Conservation (phyloP, 2,888 invertebrate genomes). For the Tachina lurida region DNA sequence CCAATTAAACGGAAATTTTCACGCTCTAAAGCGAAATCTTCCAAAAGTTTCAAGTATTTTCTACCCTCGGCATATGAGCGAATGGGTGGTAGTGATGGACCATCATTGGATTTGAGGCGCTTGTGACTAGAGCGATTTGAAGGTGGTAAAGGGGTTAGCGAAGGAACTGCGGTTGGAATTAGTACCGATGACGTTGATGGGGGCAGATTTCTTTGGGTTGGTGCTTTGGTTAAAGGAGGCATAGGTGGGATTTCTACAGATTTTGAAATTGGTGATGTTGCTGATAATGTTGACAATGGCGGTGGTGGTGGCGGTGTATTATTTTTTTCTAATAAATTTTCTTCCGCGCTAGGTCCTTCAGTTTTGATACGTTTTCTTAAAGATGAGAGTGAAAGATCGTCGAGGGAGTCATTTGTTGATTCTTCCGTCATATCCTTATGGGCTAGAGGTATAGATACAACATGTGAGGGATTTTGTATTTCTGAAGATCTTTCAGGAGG, state of each 20-base stretch:
- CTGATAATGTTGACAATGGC: slow-evolving; percentile 6
- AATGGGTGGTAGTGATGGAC: slow-evolving; percentile 68
- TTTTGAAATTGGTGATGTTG: neutral
- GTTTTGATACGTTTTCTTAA: slow-evolving; percentile 66
- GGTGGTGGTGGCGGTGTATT: slow-evolving; percentile 27
- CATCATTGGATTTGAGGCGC: slow-evolving; percentile 27
- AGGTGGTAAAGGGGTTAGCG: slow-evolving; percentile 17
- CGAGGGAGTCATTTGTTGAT: slow-evolving; percentile 65
- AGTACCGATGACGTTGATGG: slow-evolving; percentile 15
- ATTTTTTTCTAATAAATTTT: slow-evolving; percentile 15
- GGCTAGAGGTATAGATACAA: slow-evolving; percentile 61
- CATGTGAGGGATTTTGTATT: slow-evolving; percentile 41
- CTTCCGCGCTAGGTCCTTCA: slow-evolving; percentile 28
- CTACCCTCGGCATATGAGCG: slow-evolving; percentile 78
- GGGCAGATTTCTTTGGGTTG: slow-evolving; percentile 28
- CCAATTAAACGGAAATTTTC: slow-evolving; percentile 80
- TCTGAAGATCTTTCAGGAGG: neutral
- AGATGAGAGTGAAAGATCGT: slow-evolving; percentile 61
- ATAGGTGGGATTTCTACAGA: slow-evolving; percentile 67
- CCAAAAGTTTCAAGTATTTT: slow-evolving; percentile 79
- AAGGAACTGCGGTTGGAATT: neutral
- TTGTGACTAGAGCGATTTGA: slow-evolving; percentile 63
- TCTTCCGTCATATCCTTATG: slow-evolving; percentile 66
- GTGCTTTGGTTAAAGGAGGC: slow-evolving; percentile 73
- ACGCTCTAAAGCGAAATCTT: slow-evolving; percentile 79